Evolutionary conservation across 2,113 vertebrate genomes (phyloP), one percentile per base, ranked within the genome.

Genomic region (Ochotona curzoniae): DNA sequence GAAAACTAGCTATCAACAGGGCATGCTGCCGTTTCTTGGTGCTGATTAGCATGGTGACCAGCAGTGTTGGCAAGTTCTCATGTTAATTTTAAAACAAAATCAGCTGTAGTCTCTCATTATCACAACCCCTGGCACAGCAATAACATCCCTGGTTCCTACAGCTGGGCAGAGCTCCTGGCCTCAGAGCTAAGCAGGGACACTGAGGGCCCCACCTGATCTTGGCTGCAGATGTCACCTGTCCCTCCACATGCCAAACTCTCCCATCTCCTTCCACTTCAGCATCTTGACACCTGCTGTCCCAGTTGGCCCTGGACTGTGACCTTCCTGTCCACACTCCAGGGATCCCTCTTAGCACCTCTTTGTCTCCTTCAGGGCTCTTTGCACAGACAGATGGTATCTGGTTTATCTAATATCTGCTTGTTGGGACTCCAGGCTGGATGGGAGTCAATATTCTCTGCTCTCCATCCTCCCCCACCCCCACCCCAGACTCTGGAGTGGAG

Each of bases 71-170:
- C 26, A 83, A 90, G 86, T 75, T 54, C 54, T 92, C 28, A 60
- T 35, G 23, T 61, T 87, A 86, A 74, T 69, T 90, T 57, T 32
- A 90, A 93, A 91, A 49, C 64, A 88, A 54, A 94, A 84, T n/a
- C 69, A 76, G n/a, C 63, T 67, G 63, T 18, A 82, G 25, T 51
- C 20, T 30, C 87, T 82, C 44, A 60, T 28, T 18, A 76, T 23
- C 60, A 69, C 1, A 85, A 12, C 28, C 73, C 69, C 51, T 71
- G 47, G 92, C 26, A 64, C 49, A 44, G 49, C 2, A 26, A 57
- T 13, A 20, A 44, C 38, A 44, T 54, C 21, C 28, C 38, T 61
- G 51, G 38, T 70, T 83, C 44, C 67, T 63, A 10, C 17, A 15
- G 69, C 47, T 38, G 32, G 76, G 38, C 57, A 90, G 28, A 91